phyloP scores from a whole-genome alignment of 2,113 vertebrate genomes.

The Alexandromys fortis region DNA sequence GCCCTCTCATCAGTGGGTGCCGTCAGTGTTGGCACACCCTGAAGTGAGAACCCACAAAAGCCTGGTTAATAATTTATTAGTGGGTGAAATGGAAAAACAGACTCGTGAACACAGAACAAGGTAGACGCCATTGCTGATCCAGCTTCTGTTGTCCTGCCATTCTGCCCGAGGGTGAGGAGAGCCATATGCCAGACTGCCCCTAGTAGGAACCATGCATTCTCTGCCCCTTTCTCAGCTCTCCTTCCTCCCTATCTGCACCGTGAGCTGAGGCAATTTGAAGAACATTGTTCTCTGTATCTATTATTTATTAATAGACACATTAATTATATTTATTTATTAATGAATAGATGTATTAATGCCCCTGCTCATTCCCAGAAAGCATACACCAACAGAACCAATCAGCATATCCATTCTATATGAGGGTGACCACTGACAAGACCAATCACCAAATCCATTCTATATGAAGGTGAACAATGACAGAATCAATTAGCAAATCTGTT shows the following conservation, averaged over 20 bases:
- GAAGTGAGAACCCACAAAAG: no score
- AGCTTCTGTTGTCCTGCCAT: no score
- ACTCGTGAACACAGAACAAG: no score
- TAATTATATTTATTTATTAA: no score
- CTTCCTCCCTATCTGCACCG: not conserved
- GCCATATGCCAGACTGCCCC: not conserved
- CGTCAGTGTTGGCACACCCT: not conserved
- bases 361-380: not conserved
- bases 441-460: not conserved
- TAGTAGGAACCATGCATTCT: no score
- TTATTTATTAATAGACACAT: no score
- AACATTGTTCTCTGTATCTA: not conserved
- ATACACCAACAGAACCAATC: not conserved
- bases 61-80: no score
- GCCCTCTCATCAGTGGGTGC: not conserved
- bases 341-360: not conserved
- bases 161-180: no score
- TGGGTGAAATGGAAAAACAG: no score
- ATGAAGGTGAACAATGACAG: not conserved
- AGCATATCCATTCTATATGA: not conserved
- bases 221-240: not conserved
- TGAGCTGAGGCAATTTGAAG: not conserved
- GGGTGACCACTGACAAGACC: not conserved
- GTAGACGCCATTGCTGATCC: no score
- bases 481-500: not conserved